phyloP scores from a whole-genome alignment of 2,888 invertebrate species.

The Stenoptilia bipunctidactyla region DNA sequence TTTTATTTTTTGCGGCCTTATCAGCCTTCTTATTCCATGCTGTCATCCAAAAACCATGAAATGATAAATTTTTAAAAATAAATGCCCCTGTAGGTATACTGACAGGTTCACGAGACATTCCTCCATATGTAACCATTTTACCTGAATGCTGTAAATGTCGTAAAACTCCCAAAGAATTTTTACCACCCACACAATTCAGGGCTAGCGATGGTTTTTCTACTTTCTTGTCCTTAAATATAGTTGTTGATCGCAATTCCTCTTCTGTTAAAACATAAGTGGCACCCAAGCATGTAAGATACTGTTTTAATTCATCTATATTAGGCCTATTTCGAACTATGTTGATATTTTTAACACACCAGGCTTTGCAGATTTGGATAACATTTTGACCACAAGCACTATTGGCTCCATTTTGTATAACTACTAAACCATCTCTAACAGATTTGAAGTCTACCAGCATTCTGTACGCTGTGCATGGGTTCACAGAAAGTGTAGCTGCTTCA shows the following conservation, averaged over 20 bases:
- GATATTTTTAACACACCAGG: slow-evolving; percentile 83
- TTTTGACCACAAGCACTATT: slow-evolving; percentile 97
- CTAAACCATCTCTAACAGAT: slow-evolving; percentile 77
- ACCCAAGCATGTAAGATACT: slow-evolving; percentile 80
- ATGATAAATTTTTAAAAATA: slow-evolving; percentile 91
- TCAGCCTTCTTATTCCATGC: slow-evolving; percentile 83
- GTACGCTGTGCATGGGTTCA: slow-evolving; percentile 97
- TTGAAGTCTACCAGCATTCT: slow-evolving; percentile 95
- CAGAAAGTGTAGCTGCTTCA: slow-evolving; percentile 89
- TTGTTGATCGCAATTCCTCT: slow-evolving; percentile 48
- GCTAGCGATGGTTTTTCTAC: slow-evolving; percentile 82
- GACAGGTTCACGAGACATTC: slow-evolving; percentile 96
- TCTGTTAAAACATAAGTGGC: slow-evolving; percentile 88
- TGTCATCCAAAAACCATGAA: slow-evolving; percentile 97
- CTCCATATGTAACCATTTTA: slow-evolving; percentile 96
- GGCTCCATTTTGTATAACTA: slow-evolving; percentile 96
- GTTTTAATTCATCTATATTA: slow-evolving; percentile 77
- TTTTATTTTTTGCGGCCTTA: slow-evolving; percentile 71
- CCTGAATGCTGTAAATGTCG: slow-evolving; percentile 82
- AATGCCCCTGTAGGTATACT: slow-evolving; percentile 79
- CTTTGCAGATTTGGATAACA: slow-evolving; percentile 91
- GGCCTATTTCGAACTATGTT: slow-evolving; percentile 90
- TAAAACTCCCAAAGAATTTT: slow-evolving; percentile 84
- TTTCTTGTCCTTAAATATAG: slow-evolving; percentile 54
- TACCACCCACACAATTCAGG: slow-evolving; percentile 96